These are phyloP conservation scores for Liodrosophila aerea DNA, from an alignment of 2,888 invertebrate species.

Conservation along the genomic window DNA sequence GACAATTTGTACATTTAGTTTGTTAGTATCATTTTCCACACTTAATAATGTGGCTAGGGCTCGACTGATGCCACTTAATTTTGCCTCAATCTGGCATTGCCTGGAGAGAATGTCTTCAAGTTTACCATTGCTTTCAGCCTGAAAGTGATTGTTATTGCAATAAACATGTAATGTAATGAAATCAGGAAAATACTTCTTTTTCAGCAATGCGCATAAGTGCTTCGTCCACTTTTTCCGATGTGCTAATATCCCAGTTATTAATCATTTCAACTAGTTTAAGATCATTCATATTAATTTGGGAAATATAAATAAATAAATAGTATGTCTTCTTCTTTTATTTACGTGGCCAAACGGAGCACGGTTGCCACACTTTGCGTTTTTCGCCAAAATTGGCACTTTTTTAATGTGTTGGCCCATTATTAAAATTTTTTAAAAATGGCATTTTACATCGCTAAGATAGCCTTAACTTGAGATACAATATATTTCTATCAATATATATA, in stretches of 20 bases:
- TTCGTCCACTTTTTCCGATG: conserved; percentile 84
- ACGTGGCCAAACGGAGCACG: conserved; percentile 38
- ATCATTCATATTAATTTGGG: conserved; percentile 34
- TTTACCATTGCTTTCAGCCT: conserved; percentile 88
- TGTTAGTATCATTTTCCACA: conserved; percentile 90
- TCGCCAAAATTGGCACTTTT: no score
- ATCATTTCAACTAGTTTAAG: conserved; percentile 36
- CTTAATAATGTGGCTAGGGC: conserved; percentile 90
- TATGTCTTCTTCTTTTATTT: conserved; percentile 36
- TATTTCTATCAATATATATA: no score
- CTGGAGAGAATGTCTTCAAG: conserved; percentile 88
- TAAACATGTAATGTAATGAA: no score
- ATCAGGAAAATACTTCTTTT: conserved; percentile 78
- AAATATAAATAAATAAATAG: conserved; percentile 2
- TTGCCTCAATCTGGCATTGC: conserved; percentile 90
- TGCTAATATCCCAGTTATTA: conserved; percentile 78
- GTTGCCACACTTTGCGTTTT: conserved; percentile 1
- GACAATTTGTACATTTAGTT: conserved; percentile 92
- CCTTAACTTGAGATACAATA: no score
- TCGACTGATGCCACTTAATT: conserved; percentile 90
- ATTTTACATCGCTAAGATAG: no score
- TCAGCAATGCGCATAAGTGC: conserved; percentile 61
- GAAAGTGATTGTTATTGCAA: no score
- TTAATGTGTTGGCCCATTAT: no score
- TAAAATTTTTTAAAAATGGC: no score